A percentile compares a stretch with the other conserved stretches of the same genome.
These are phyloP conservation scores for Ciona savignyi DNA, from an alignment of 23 tunicate species.

Conservation along the genomic window DNA sequence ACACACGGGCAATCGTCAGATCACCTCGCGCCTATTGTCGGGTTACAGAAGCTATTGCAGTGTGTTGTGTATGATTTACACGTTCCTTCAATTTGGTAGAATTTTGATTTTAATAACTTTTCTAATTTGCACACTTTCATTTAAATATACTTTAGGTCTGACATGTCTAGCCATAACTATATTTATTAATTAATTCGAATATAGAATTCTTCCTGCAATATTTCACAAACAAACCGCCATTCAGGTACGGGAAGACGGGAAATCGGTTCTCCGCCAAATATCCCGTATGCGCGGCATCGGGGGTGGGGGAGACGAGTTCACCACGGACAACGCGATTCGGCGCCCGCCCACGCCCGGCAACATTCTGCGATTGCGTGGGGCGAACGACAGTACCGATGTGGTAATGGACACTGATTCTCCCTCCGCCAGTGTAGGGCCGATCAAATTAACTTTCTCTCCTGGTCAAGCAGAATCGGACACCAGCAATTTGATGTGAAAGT, in stretches of 20 bases:
- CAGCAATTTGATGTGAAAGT: slow-evolving; percentile 35
- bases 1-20: too few species aligned
- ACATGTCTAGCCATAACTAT: too few species aligned
- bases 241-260: slow-evolving; percentile 57
- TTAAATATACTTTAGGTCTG: too few species aligned
- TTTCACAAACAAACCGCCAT: too few species aligned
- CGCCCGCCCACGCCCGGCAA: slow-evolving; percentile 44
- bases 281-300: slow-evolving; percentile 34
- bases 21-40: too few species aligned
- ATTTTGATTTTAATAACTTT: too few species aligned
- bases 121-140: too few species aligned
- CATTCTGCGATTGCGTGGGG: neutral
- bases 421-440: slow-evolving; percentile 45
- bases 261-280: slow-evolving; percentile 45
- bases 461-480: slow-evolving; percentile 62
- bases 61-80: too few species aligned
- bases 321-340: neutral
- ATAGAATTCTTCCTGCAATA: too few species aligned
- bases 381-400: slow-evolving; percentile 8
- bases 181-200: too few species aligned
- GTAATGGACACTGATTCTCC: slow-evolving; percentile 57
- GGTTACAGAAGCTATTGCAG: too few species aligned
- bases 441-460: slow-evolving; percentile 62
- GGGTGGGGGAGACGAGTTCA: neutral
- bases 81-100: too few species aligned